Conservation (phyloP, 2,888 invertebrate species). For the Timandra comae region DNA sequence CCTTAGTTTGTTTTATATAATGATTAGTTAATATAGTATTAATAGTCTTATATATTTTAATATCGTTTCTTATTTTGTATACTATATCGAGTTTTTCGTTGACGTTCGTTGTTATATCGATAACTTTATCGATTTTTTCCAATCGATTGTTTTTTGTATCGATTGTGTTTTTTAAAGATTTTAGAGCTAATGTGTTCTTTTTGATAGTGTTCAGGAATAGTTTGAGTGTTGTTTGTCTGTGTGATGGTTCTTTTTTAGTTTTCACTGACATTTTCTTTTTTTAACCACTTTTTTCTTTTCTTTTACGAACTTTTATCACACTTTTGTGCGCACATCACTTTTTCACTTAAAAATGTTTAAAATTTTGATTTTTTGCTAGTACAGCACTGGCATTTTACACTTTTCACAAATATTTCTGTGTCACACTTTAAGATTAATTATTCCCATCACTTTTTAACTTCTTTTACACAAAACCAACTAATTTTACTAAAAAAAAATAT, state of each 20-base stretch:
- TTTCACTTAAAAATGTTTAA: too few relatives aligned
- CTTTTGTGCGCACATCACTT: too few relatives aligned
- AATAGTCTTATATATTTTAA: conserved; percentile 65
- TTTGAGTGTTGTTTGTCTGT: too few relatives aligned
- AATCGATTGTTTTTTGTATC: conserved; percentile 38
- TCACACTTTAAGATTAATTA: too few relatives aligned
- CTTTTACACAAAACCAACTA: too few relatives aligned
- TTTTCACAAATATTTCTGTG: too few relatives aligned
- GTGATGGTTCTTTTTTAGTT: conserved; percentile 34
- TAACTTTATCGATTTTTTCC: conserved; percentile 43
- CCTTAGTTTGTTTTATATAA: conserved; percentile 59
- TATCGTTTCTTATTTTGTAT: conserved; percentile 61
- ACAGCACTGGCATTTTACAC: too few relatives aligned
- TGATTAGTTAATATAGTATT: conserved; percentile 68
- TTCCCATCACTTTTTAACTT: too few relatives aligned
- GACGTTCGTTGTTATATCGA: conserved; percentile 51
- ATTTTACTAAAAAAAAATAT: too few relatives aligned
- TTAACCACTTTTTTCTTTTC: too few relatives aligned
- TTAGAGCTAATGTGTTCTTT: conserved; percentile 57
- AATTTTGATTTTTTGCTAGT: too few relatives aligned
- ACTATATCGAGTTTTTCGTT: conserved; percentile 68
- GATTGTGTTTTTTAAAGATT: conserved; percentile 47
- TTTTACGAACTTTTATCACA: too few relatives aligned
- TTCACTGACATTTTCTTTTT: conserved; percentile 37
- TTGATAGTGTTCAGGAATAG: conserved; percentile 50